A percentile compares a stretch with the other conserved stretches of the same genome.
Conservation (phyloP, 2,797 vertebrate genomes). For the Meriones psammophilus region DNA sequence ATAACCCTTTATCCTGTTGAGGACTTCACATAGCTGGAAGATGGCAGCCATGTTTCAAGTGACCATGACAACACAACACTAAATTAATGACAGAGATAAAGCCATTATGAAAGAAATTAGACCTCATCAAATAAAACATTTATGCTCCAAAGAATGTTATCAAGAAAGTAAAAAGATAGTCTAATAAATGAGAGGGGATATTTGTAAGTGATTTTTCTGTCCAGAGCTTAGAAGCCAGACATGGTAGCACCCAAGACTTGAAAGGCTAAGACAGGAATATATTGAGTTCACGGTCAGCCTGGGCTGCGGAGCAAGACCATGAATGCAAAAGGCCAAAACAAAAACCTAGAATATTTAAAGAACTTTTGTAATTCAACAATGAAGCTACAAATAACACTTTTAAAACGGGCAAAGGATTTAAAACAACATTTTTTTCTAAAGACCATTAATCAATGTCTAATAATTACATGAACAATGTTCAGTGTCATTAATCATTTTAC, state of each 20-base stretch:
- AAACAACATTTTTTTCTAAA: slow-evolving; percentile 28
- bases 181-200: not conserved
- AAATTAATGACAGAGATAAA: not conserved
- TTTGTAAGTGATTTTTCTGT: slow-evolving; percentile 7
- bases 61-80: not conserved
- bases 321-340: not conserved
- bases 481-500: not conserved
- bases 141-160: not conserved
- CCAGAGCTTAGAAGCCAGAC: not conserved
- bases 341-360: slow-evolving; percentile 17
- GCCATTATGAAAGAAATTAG: not conserved
- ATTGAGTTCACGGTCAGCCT: not conserved
- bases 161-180: slow-evolving; percentile 39
- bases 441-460: not conserved
- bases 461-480: not conserved
- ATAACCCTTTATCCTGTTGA: not conserved
- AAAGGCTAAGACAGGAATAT: not conserved
- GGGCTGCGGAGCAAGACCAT: not conserved
- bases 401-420: slow-evolving; percentile 41
- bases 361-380: not conserved
- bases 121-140: slow-evolving; percentile 19
- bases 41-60: not conserved
- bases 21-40: not conserved
- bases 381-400: slow-evolving; percentile 18
- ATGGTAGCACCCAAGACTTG: not conserved